A percentile compares a stretch with the other conserved stretches of the same genome.
Evolutionary conservation across 2,888 invertebrate species (phyloP).

Genomic region (Meiosimyza platycephala): DNA sequence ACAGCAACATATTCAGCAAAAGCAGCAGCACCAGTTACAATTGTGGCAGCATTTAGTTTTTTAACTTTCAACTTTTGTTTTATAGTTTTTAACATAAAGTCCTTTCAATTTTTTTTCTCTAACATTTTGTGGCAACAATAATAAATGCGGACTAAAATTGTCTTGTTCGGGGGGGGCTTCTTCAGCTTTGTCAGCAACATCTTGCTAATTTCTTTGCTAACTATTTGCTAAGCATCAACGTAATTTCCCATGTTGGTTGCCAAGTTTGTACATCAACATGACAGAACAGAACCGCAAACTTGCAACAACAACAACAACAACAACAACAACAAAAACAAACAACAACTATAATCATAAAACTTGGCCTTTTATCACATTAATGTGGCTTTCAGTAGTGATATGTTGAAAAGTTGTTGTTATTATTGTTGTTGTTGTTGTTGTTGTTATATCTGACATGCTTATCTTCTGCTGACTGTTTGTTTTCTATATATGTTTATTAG

Average conservation of each 20-base stretch:
- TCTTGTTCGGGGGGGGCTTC: not conserved
- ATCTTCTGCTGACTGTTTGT: not conserved
- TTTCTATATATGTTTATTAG: not conserved
- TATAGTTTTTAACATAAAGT: too few species aligned
- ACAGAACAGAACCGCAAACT: constrained; percentile 24
- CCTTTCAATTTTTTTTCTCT: too few species aligned
- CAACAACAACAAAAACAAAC: constrained; percentile 1
- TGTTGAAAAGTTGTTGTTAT: not conserved
- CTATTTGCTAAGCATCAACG: constrained; percentile 45
- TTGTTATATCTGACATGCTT: too few species aligned
- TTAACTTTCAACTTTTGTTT: too few species aligned
- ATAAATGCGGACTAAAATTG: not conserved
- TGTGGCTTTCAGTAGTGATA: not conserved
- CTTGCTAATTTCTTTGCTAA: constrained; percentile 44
- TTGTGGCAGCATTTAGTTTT: too few species aligned
- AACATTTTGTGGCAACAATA: not conserved
- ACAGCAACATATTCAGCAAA: not conserved
- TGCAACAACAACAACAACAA: not conserved
- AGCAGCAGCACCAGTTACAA: not conserved
- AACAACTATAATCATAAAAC: constrained; percentile 1
- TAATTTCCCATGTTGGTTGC: constrained; percentile 38
- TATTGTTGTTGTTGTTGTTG: not conserved
- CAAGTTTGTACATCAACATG: constrained; percentile 11
- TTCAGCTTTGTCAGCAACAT: not conserved
- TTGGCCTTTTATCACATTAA: constrained; percentile 8